Percentiles rank a stretch among this genome's conserved stretches.
Conservation (phyloP, 2,113 vertebrate species). For the Caranx ignobilis region DNA sequence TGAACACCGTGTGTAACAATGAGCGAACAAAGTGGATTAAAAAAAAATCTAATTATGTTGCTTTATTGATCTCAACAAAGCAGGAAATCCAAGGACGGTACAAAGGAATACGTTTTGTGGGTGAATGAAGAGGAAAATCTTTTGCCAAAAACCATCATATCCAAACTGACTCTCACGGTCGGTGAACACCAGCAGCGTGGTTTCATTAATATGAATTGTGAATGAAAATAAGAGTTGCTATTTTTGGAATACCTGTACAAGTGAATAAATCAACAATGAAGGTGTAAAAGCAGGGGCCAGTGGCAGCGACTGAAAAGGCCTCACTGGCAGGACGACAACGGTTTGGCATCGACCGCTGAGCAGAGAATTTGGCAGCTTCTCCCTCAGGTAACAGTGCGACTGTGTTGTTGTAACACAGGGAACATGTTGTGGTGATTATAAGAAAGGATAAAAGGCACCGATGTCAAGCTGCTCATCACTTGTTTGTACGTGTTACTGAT, state of each 20-base stretch:
- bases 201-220: not conserved
- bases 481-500: not conserved
- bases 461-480: not conserved
- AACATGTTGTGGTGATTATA: not conserved
- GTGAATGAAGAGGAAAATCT: not conserved
- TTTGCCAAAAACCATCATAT: not conserved
- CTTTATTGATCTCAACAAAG: not conserved
- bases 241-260: conserved; percentile 30
- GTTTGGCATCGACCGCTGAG: conserved; percentile 31
- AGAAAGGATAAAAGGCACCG: not conserved
- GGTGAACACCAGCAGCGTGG: not conserved
- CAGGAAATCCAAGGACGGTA: not conserved
- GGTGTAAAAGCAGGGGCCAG: conserved; percentile 19
- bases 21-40: not conserved
- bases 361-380: conserved; percentile 19
- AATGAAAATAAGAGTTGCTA: conserved; percentile 39
- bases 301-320: conserved; percentile 25
- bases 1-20: conserved; percentile 6
- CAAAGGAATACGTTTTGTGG: not conserved
- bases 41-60: conserved; percentile 9
- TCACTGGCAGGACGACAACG: conserved; percentile 17
- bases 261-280: conserved; percentile 47
- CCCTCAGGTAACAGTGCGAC: not conserved
- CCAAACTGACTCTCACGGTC: not conserved
- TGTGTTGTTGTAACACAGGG: not conserved